Percentiles rank a stretch among this genome's conserved stretches.
Evolutionary conservation across 2,113 vertebrate genomes (phyloP).

Genomic region (Prunella himalayana): DNA sequence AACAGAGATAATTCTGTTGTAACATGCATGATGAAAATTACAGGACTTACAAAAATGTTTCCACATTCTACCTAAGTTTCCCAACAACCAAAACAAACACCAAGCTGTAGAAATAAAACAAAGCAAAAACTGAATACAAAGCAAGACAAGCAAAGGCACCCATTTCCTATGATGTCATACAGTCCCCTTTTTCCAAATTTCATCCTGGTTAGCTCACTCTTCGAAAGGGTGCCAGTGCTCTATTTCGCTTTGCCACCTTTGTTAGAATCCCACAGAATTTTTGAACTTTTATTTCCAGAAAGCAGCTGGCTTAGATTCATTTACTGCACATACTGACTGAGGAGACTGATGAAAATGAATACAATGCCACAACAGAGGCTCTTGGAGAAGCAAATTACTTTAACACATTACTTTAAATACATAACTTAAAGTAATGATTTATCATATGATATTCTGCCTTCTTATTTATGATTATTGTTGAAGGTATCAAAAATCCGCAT

Average conservation of each 20-base stretch:
- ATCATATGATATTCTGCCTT: slow-evolving; percentile 75
- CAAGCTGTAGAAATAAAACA: background rate
- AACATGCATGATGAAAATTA: background rate
- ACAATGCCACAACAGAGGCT: slow-evolving; percentile 73
- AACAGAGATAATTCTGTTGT: background rate
- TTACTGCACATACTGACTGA: slow-evolving; percentile 75
- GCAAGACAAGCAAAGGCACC: background rate
- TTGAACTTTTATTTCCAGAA: slow-evolving; percentile 79
- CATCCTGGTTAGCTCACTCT: background rate
- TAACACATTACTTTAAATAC: slow-evolving; percentile 60
- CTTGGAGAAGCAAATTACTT: slow-evolving; percentile 70
- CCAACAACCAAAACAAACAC: background rate
- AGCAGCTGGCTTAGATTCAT: slow-evolving; percentile 72
- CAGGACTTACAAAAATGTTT: background rate
- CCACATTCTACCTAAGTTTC: background rate
- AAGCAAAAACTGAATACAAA: background rate
- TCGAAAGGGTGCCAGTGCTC: background rate
- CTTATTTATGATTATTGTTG: slow-evolving; percentile 84
- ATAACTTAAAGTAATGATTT: slow-evolving; percentile 76
- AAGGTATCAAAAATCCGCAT: slow-evolving; percentile 66
- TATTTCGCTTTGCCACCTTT: slow-evolving; percentile 27
- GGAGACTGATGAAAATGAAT: slow-evolving; percentile 68
- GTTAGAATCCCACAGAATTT: slow-evolving; percentile 71
- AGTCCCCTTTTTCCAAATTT: background rate
- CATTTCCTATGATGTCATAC: accelerated